phyloP scores from a whole-genome alignment of 2,113 vertebrate species.

The Chitala chitala region DNA sequence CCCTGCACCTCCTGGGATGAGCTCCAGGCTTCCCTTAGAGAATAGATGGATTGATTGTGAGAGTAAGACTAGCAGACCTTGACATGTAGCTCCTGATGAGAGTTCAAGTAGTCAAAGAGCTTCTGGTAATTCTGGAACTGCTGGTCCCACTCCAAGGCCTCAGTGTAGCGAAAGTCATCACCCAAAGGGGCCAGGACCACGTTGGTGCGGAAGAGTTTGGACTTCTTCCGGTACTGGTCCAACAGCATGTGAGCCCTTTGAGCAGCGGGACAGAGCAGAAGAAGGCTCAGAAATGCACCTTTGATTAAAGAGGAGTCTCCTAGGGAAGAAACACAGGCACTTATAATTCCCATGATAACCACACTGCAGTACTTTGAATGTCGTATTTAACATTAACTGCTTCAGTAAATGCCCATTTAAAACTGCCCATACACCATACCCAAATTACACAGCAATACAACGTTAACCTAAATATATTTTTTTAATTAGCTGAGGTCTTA shows the following conservation, averaged over 20 bases:
- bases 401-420: too few relatives aligned
- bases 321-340: background rate
- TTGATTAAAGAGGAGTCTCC: background rate
- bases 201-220: conserved; percentile 79
- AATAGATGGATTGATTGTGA: too few relatives aligned
- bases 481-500: too few relatives aligned
- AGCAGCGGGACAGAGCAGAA: background rate
- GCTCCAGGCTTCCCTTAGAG: too few relatives aligned
- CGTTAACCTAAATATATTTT: too few relatives aligned
- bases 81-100: conserved; percentile 73
- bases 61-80: too few relatives aligned
- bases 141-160: conserved; percentile 81
- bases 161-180: conserved; percentile 84
- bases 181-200: conserved; percentile 80
- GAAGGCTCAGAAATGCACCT: background rate
- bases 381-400: too few relatives aligned
- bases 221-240: conserved; percentile 93
- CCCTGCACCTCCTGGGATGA: too few relatives aligned
- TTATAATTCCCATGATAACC: too few relatives aligned
- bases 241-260: conserved; percentile 77
- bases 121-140: conserved; percentile 88
- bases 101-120: conserved; percentile 84
- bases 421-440: too few relatives aligned
- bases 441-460: too few relatives aligned
- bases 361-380: too few relatives aligned